These are phyloP conservation scores for Tortrix viridana DNA, from an alignment of 2,888 invertebrate species.

Conservation along the genomic window DNA sequence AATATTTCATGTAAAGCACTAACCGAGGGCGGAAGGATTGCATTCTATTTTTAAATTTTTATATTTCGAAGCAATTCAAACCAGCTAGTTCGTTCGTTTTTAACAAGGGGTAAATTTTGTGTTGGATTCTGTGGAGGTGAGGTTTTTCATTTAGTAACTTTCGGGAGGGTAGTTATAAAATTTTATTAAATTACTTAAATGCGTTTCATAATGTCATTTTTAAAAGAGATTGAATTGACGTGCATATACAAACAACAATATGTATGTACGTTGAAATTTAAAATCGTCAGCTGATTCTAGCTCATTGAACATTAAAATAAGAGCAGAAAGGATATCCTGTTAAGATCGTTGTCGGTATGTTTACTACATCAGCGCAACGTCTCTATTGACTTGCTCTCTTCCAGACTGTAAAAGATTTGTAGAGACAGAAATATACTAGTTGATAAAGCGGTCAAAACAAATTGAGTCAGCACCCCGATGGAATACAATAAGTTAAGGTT, in stretches of 20 bases:
- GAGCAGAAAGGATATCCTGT: conserved; percentile 33
- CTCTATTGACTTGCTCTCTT: conserved; percentile 5
- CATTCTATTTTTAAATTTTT: conserved; percentile 81
- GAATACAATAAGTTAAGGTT: conserved; percentile 4
- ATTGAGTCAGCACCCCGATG: conserved; percentile 4
- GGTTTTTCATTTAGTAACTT: not conserved
- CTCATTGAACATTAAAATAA: conserved; percentile 16
- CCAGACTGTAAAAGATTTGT: not conserved
- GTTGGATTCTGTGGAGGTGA: conserved; percentile 23
- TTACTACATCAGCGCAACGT: conserved; percentile 22
- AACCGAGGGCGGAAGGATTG: conserved; percentile 84
- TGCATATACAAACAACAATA: too few relatives aligned
- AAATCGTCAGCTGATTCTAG: not conserved
- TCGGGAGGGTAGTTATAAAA: not conserved
- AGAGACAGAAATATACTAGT: conserved; percentile 4
- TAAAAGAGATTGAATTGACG: too few relatives aligned
- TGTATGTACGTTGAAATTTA: not conserved
- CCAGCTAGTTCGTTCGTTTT: conserved; percentile 44
- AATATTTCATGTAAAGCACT: conserved; percentile 84
- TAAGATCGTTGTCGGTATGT: conserved; percentile 33
- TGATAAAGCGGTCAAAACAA: conserved; percentile 10
- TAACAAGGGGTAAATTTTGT: conserved; percentile 33
- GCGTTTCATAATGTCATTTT: too few relatives aligned
- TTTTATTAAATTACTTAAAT: not conserved
- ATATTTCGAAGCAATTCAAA: conserved; percentile 77